Evolutionary conservation across 2,113 vertebrate genomes (phyloP).

Genomic region (Edolisoma coerulescens): DNA sequence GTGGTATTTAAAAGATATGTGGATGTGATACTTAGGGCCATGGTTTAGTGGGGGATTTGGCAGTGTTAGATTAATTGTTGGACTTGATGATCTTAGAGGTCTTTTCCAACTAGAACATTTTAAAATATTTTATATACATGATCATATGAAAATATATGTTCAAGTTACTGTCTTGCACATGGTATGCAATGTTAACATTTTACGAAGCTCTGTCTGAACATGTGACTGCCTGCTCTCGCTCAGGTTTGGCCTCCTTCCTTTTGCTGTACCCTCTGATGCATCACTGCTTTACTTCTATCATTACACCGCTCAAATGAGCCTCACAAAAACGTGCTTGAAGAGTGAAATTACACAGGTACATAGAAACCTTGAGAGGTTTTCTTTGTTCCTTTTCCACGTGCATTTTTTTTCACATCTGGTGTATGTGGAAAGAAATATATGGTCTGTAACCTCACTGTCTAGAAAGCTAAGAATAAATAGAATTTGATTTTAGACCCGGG

Average conservation of each 20-base stretch:
- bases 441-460: background rate
- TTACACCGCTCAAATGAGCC: background rate
- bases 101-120: background rate
- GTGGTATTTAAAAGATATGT: background rate
- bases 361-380: background rate
- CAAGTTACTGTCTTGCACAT: background rate
- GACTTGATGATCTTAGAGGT: background rate
- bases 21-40: background rate
- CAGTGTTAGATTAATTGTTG: background rate
- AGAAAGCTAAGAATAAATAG: background rate
- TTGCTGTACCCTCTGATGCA: background rate
- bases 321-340: background rate
- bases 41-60: background rate
- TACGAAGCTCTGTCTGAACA: background rate
- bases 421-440: background rate
- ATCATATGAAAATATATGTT: background rate
- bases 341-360: background rate
- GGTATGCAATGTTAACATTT: background rate
- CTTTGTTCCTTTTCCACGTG: background rate
- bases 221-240: background rate
- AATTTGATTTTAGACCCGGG: background rate
- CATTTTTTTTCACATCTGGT: background rate
- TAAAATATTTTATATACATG: no score
- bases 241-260: background rate
- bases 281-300: background rate